Conservation (phyloP, 1,140 invertebrate genomes). For the Temnothorax nylanderi region DNA sequence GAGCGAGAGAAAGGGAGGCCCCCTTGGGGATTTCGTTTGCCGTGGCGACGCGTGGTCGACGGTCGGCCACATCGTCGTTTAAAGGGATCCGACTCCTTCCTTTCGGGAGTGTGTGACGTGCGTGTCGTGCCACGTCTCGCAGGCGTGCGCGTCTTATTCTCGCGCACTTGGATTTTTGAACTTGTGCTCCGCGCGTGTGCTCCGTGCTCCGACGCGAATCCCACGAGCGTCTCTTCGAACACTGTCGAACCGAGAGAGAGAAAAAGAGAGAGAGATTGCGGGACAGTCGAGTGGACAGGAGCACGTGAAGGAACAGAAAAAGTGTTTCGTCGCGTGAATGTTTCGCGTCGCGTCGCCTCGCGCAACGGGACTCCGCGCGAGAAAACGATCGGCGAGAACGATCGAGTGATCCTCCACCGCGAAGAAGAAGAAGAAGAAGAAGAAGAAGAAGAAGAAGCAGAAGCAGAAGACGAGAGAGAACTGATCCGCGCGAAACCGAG, state of each 20-base stretch:
- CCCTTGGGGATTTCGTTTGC: too few relatives aligned
- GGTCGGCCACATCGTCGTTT: not conserved
- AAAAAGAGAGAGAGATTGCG: not conserved
- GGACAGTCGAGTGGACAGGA: not conserved
- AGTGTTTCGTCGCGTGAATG: not conserved
- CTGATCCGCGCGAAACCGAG: conserved; percentile 31
- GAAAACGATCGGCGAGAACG: not conserved
- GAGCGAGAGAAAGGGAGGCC: not conserved
- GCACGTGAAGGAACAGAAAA: not conserved
- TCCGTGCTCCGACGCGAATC: too few relatives aligned
- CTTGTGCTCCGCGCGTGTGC: conserved; percentile 2
- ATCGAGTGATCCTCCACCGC: not conserved
- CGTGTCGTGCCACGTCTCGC: too few relatives aligned
- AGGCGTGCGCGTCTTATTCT: not conserved
- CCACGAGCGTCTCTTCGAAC: not conserved
- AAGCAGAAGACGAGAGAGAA: too few relatives aligned
- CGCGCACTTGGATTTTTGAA: conserved; percentile 18
- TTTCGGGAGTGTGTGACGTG: not conserved
- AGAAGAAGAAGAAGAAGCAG: too few relatives aligned
- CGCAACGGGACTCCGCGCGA: conserved; percentile 14
- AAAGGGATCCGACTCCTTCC: not conserved
- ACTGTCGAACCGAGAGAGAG: not conserved
- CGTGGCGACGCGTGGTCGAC: too few relatives aligned
- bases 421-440: not conserved
- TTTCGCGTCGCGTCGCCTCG: conserved; percentile 5